phyloP scores from a whole-genome alignment of 2,113 vertebrate species.

The Notiomystis cincta region DNA sequence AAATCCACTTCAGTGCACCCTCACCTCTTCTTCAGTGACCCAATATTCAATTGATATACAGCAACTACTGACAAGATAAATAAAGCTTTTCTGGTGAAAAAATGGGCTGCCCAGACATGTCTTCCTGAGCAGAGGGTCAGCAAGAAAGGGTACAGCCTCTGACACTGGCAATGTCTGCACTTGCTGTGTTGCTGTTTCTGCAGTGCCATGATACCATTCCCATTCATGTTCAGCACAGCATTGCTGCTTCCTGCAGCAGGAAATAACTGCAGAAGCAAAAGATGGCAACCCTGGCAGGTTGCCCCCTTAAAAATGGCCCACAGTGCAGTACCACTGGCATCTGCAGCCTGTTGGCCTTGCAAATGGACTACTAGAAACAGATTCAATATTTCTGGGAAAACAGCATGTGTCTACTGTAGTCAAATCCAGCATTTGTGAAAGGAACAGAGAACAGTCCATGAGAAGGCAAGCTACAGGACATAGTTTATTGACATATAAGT shows the following conservation, averaged over 20 bases:
- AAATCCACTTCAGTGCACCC: neutral
- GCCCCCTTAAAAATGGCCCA: neutral
- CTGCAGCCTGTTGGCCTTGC: neutral
- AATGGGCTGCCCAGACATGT: neutral
- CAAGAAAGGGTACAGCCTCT: neutral
- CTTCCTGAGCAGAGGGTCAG: neutral
- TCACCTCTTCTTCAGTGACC: neutral
- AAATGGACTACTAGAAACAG: neutral
- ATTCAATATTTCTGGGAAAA: neutral
- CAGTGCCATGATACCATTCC: neutral
- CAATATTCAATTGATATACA: neutral
- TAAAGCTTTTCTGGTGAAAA: neutral
- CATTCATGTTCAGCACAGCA: neutral
- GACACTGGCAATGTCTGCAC: neutral
- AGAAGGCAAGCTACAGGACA: neutral
- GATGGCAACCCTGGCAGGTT: neutral
- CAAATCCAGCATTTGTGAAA: neutral
- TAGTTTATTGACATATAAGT: neutral
- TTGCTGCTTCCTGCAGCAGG: neutral
- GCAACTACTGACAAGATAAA: neutral
- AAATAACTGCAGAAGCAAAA: neutral
- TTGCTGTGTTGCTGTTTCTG: neutral
- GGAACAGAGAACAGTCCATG: neutral
- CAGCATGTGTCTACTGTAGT: neutral
- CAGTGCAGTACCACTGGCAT: neutral